These are phyloP conservation scores for Acridotheres tristis DNA, from an alignment of 2,797 vertebrate species.

Conservation along the genomic window DNA sequence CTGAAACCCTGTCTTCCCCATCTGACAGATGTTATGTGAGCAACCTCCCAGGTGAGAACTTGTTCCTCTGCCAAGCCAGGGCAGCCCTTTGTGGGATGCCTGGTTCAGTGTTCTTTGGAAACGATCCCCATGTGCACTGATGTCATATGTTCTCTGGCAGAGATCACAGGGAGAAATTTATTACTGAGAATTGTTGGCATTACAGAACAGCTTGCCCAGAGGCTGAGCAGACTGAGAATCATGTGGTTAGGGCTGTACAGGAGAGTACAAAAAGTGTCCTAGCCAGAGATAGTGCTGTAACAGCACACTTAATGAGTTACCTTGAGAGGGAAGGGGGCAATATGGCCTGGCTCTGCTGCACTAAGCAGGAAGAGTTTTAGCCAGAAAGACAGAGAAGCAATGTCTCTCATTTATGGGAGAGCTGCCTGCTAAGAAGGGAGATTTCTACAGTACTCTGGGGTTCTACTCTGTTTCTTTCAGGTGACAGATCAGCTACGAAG, in stretches of 20 bases:
- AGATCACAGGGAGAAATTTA: not conserved
- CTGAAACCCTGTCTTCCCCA: not conserved
- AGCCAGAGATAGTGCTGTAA: not conserved
- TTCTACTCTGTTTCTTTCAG: slow-evolving; percentile 60
- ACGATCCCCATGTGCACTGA: not conserved
- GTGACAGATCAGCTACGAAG: slow-evolving; percentile 73
- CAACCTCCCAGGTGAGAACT: not conserved
- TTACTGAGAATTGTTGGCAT: not conserved
- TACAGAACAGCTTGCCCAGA: not conserved
- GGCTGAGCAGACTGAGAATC: not conserved
- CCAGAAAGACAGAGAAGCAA: not conserved
- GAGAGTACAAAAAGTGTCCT: not conserved
- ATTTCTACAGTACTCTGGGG: not conserved
- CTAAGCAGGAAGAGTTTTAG: not conserved
- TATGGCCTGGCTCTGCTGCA: not conserved
- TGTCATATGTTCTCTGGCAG: not conserved
- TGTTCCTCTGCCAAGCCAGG: not conserved
- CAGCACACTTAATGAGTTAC: not conserved
- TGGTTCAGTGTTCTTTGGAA: not conserved
- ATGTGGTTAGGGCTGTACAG: not conserved
- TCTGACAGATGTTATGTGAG: not conserved
- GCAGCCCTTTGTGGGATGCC: not conserved
- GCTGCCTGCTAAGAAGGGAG: not conserved
- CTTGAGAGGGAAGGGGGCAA: not conserved
- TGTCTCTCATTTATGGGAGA: not conserved